Base-by-base conservation (phyloP, 1,140 invertebrate species). In the Drosophila orena region DNA sequence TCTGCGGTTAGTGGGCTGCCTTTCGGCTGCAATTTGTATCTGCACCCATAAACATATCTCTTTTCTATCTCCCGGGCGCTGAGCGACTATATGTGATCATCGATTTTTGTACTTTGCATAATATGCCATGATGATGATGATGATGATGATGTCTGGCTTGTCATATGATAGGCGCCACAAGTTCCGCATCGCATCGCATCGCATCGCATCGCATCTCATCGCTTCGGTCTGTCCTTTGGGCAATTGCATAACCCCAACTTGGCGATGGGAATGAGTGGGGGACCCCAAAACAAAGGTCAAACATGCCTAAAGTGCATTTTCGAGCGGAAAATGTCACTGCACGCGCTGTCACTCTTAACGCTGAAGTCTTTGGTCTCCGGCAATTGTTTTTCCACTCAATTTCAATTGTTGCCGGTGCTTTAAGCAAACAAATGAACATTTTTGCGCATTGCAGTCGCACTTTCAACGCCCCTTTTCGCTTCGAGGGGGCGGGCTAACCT, bases 351-450 rank as follows among this genome's bases (percentile, higher is more conserved):
- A 79, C 75, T 74, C 69, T 75, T 57, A 65, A 46, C 54, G 46
- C 57, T 37, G 12, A 40, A 35, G 47, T 52, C 30, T 55, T 58
- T 35, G 40, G 66, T 65, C 44, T 55, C 57, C 47, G 27, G 24
- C 77, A 70, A 81, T 69, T 83, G 79, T 65, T 75, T 71, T 84
- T 71, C 83, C 81, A 86, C 78, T 85, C 83, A 88, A 88, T 85
- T 81, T 86, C 78, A 85, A 88, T 85, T 85, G 81, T 70, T 80
- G 58, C 22, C 30, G 30, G 30, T 17, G 34, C 38, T 44, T 65
- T 65, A 83, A 78, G 69, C 68, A 76, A 85, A 85, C 77, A 55
- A 79, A 79, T 83, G 55, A 43, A 85, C 70, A 85, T 86, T 85
- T 76, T 76, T 77, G 81, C 74, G 74, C 65, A 88, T 62, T 88